phyloP scores from a whole-genome alignment of 2,888 invertebrate species.

The Synanthedon myopaeformis region DNA sequence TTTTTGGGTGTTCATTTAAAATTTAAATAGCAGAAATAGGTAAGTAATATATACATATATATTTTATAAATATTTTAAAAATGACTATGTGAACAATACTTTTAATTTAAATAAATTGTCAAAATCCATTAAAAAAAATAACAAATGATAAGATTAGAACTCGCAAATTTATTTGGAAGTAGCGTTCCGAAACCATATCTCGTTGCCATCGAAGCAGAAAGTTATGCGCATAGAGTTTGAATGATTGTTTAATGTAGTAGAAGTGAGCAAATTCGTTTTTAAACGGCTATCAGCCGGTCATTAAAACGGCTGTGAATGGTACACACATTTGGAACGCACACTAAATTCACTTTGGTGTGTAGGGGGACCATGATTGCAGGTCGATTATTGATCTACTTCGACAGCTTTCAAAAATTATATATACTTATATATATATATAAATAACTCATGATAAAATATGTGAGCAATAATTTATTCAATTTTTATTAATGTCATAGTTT shows the following conservation, averaged over 20 bases:
- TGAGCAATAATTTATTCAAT: too few species aligned
- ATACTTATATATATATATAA: too few species aligned
- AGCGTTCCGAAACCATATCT: neutral
- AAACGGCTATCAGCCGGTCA: constrained; percentile 71
- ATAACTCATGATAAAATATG: too few species aligned
- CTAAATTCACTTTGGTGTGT: constrained; percentile 23
- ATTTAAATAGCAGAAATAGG: too few species aligned
- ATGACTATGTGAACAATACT: neutral
- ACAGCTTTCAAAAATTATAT: too few species aligned
- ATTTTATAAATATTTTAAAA: too few species aligned
- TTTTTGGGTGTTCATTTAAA: too few species aligned
- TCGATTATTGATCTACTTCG: too few species aligned
- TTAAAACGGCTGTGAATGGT: constrained; percentile 56
- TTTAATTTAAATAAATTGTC: neutral
- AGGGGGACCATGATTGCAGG: constrained; percentile 25
- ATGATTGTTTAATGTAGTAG: constrained; percentile 64
- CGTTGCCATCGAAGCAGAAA: constrained; percentile 3
- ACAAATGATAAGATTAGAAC: neutral
- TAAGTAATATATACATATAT: too few species aligned
- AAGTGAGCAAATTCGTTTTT: constrained; percentile 73
- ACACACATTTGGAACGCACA: constrained; percentile 26
- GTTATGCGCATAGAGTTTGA: constrained; percentile 9
- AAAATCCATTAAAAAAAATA: neutral
- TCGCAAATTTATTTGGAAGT: neutral
- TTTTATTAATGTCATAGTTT: too few species aligned